phyloP scores from a whole-genome alignment of 2,888 invertebrate genomes.

The Uropetala carovei region DNA sequence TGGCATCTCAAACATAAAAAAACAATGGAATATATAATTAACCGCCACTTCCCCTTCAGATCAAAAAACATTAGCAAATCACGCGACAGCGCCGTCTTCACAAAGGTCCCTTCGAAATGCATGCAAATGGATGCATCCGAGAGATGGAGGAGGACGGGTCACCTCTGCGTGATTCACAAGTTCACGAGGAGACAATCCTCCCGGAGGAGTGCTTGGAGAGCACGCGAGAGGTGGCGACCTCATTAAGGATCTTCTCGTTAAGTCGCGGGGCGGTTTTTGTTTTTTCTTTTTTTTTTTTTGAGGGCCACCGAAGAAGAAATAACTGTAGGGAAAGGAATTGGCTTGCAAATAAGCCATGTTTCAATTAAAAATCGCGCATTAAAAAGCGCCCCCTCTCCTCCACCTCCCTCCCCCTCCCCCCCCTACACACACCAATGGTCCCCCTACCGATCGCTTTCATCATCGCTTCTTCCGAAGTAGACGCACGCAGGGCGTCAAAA shows the following conservation, averaged over 20 bases:
- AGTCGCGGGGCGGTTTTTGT: background rate
- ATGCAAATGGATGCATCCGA: conserved; percentile 22
- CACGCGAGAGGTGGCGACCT: background rate
- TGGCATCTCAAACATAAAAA: too few species aligned
- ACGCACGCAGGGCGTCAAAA: conserved; percentile 24
- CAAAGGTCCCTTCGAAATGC: background rate
- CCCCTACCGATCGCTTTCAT: background rate
- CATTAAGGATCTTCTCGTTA: conserved; percentile 30
- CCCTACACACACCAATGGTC: background rate
- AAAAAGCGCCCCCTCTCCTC: background rate
- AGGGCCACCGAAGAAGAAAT: background rate
- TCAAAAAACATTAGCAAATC: too few species aligned
- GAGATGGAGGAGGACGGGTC: background rate
- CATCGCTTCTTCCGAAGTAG: background rate
- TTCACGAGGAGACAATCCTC: too few species aligned
- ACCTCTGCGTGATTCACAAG: too few species aligned
- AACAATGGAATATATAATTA: too few species aligned
- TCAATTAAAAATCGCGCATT: conserved; percentile 60
- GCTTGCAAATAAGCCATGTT: conserved; percentile 64
- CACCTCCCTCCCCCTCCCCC: background rate
- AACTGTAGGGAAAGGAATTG: conserved; percentile 30
- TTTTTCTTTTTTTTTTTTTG: too few species aligned
- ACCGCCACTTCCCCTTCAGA: too few species aligned
- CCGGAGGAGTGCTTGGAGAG: too few species aligned
- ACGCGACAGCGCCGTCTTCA: too few species aligned